Conservation (phyloP, 2,797 vertebrate species). For the Gallinago stenura region DNA sequence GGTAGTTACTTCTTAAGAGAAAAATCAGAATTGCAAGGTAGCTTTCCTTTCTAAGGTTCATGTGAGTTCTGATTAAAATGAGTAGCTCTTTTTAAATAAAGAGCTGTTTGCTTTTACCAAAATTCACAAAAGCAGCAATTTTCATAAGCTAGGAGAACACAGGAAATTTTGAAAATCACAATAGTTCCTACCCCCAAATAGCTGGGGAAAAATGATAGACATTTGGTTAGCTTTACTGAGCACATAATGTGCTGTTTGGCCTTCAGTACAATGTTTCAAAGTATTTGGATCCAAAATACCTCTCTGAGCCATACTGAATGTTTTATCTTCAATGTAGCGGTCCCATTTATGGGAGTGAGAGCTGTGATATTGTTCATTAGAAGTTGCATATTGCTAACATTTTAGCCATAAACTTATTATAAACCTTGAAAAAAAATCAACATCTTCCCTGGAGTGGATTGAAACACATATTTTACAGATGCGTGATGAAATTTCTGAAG, state of each 20-base stretch:
- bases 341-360: not conserved
- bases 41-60: not conserved
- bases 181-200: not conserved
- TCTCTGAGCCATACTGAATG: conserved; percentile 20
- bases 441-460: not conserved
- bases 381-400: conserved; percentile 1
- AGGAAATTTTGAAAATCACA: conserved; percentile 33
- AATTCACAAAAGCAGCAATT: conserved; percentile 35
- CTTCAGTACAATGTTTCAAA: conserved; percentile 26
- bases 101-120: conserved; percentile 15
- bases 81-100: not conserved
- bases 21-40: conserved; percentile 12
- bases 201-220: conserved; percentile 3
- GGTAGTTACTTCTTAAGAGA: not conserved
- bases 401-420: conserved; percentile 4
- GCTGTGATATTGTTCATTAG: conserved; percentile 45
- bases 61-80: not conserved
- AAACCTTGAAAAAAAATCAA: not conserved
- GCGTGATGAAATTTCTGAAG: not conserved
- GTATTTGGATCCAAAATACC: conserved; percentile 40
- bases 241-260: conserved; percentile 24
- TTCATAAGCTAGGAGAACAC: not conserved
- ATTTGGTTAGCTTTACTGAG: conserved; percentile 55
- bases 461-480: not conserved
- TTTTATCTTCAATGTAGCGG: not conserved